Evolutionary conservation across 2,888 invertebrate genomes (phyloP).

Genomic region (Cotesia congregata): DNA sequence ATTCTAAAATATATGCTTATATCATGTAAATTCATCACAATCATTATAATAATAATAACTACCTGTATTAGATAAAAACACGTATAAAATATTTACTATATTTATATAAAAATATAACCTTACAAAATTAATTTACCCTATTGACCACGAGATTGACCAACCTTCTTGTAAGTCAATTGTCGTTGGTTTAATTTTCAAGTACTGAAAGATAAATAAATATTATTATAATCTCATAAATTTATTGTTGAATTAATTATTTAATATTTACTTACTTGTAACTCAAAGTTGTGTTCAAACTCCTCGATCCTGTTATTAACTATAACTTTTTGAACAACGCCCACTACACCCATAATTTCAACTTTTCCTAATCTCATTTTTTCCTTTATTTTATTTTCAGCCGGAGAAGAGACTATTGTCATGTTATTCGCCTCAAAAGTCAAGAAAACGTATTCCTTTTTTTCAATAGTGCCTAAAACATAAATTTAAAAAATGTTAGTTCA

Average conservation of each 20-base stretch:
- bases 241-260: not conserved
- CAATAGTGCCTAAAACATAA: conserved; percentile 58
- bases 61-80: not conserved
- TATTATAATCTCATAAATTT: conserved; percentile 5
- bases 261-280: conserved; percentile 46
- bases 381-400: conserved; percentile 43
- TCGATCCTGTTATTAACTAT: conserved; percentile 55
- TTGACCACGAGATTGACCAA: conserved; percentile 53
- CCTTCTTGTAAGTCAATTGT: conserved; percentile 50
- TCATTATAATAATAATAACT: not conserved
- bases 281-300: no score
- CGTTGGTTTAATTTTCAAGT: conserved; percentile 50
- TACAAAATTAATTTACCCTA: conserved; percentile 26
- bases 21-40: not conserved
- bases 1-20: not conserved
- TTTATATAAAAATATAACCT: not conserved
- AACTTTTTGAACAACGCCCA: conserved; percentile 56
- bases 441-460: conserved; percentile 58
- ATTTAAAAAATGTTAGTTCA: not conserved
- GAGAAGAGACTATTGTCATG: conserved; percentile 4
- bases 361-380: conserved; percentile 56
- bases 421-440: conserved; percentile 37
- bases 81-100: not conserved
- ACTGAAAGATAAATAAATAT: conserved; percentile 51
- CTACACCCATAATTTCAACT: conserved; percentile 63